phyloP scores from a whole-genome alignment of 2,888 invertebrate species.

The Drosophila mayaguana region DNA sequence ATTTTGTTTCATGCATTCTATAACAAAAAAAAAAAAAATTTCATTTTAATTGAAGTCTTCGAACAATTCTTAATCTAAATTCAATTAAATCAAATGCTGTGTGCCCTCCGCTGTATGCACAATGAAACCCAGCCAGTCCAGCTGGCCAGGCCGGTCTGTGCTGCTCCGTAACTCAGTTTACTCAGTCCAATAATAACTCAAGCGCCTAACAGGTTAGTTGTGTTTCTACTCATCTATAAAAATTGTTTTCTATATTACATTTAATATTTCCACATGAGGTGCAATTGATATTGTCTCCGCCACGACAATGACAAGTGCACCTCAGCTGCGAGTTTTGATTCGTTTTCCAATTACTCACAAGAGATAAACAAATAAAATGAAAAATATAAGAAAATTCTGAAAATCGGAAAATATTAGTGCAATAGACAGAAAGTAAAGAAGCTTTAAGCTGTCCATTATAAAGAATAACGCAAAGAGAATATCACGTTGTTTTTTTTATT shows the following conservation, averaged over 20 bases:
- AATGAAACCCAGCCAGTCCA: conserved; percentile 72
- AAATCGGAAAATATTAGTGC: conserved; percentile 38
- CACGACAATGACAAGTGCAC: conserved; percentile 21
- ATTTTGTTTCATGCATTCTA: conserved; percentile 22
- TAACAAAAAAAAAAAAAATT: conserved; percentile 14
- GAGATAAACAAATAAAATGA: conserved; percentile 12
- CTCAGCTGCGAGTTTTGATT: conserved; percentile 59
- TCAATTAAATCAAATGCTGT: conserved; percentile 15
- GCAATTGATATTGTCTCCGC: conserved; percentile 28
- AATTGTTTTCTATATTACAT: conserved; percentile 62
- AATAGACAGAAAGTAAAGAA: conserved; percentile 44
- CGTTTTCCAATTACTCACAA: conserved; percentile 29
- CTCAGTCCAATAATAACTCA: conserved; percentile 75
- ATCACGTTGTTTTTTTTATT: conserved; percentile 44
- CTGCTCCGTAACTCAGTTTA: conserved; percentile 78
- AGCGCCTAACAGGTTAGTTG: conserved; percentile 84
- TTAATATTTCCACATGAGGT: conserved; percentile 36
- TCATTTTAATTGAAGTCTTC: conserved; percentile 16
- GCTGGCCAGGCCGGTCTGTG: conserved; percentile 76
- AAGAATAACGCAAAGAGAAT: conserved; percentile 27
- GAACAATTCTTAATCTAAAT: conserved; percentile 13
- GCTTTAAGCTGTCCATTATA: conserved; percentile 31
- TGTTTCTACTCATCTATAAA: conserved; percentile 77
- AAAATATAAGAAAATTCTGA: conserved; percentile 4
- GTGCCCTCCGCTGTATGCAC: conserved; percentile 40